Evolutionary conservation across 2,113 vertebrate genomes (phyloP).

Genomic region (Stegostoma tigrinum): DNA sequence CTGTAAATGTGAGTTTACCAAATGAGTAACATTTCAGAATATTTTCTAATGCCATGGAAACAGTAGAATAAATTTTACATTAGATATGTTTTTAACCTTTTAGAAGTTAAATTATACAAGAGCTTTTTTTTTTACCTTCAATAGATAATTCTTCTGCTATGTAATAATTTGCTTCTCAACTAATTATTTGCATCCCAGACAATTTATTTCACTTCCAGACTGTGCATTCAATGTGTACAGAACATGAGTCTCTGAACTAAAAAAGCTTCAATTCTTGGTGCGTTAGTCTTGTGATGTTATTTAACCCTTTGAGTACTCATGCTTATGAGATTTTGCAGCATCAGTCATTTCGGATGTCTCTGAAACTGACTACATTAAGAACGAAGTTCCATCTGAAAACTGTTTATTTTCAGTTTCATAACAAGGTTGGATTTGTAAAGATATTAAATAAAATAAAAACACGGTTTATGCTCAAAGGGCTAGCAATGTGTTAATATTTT

Average conservation of each 20-base stretch:
- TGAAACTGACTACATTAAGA: neutral
- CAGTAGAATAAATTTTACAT: neutral
- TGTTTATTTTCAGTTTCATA: neutral
- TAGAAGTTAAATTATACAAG: neutral
- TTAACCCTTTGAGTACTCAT: neutral
- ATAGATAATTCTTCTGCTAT: neutral
- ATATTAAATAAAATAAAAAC: neutral
- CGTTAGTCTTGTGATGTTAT: neutral
- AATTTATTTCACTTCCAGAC: neutral
- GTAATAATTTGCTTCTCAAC: neutral
- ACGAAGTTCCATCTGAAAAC: neutral
- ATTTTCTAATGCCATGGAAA: neutral
- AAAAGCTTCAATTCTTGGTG: neutral
- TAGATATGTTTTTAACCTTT: neutral
- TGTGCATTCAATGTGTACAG: neutral
- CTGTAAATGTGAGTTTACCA: neutral
- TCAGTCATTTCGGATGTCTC: neutral
- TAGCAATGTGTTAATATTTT: conserved; percentile 13
- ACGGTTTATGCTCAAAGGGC: neutral
- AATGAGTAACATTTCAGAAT: neutral
- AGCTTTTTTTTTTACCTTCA: neutral
- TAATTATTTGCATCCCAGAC: neutral
- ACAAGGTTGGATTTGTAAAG: neutral
- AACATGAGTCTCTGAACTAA: neutral
- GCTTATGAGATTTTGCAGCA: neutral